Percentiles rank a stretch among this genome's conserved stretches.
These are phyloP conservation scores for Centroberyx gerrardi DNA, from an alignment of 2,797 vertebrate species.

Conservation along the genomic window DNA sequence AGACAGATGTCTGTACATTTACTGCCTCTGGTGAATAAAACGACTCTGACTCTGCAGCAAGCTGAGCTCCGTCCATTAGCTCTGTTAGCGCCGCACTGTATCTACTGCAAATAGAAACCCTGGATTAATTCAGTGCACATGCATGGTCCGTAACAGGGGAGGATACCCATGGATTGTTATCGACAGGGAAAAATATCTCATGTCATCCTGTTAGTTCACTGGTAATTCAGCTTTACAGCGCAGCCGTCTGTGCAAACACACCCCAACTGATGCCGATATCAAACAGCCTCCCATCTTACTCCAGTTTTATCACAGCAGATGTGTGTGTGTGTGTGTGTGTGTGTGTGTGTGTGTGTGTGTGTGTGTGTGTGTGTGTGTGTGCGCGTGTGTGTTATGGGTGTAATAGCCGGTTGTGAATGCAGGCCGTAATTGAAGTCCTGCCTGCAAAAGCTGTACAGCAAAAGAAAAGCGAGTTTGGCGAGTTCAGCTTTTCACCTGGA, in stretches of 20 bases:
- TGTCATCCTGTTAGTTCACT: too few species aligned
- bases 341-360: constrained; percentile 22
- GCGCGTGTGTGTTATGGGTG: constrained; percentile 21
- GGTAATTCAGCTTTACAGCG: too few species aligned
- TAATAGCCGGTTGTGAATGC: constrained; percentile 26
- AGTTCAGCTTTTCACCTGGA: constrained; percentile 64
- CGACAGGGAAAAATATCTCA: too few species aligned
- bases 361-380: constrained; percentile 35
- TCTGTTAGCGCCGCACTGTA: too few species aligned
- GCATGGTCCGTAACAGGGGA: too few species aligned
- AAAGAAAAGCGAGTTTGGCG: constrained; percentile 54
- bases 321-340: constrained; percentile 31
- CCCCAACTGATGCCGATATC: background rate
- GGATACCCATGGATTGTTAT: too few species aligned
- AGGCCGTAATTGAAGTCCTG: constrained; percentile 49
- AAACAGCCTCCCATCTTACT: constrained; percentile 39
- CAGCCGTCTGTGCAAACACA: constrained; percentile 36
- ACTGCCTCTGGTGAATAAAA: too few species aligned
- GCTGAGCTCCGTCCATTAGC: too few species aligned
- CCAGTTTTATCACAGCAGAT: constrained; percentile 42
- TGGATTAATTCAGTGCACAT: too few species aligned
- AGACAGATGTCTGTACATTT: too few species aligned
- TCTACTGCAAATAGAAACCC: too few species aligned
- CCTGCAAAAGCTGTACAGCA: constrained; percentile 1
- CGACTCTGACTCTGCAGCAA: too few species aligned